Evolutionary conservation across 1,140 invertebrate species (phyloP).

Genomic region (Drosophila pseudoananassae): DNA sequence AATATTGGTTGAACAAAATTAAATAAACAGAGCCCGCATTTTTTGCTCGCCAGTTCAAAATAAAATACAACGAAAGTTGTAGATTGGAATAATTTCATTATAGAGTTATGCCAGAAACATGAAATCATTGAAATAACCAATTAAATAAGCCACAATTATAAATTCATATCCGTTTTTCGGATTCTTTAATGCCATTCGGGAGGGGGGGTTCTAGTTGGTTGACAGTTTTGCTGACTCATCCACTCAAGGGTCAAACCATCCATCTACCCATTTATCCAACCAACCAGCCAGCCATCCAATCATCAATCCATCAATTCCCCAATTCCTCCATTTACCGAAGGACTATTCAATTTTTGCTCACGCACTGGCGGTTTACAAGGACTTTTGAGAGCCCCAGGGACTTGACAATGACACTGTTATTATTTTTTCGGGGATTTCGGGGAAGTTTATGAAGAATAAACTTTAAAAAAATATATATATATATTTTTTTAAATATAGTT

Average conservation of each 20-base stretch:
- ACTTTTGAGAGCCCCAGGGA: conserved; percentile 21
- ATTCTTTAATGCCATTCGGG: too few relatives aligned
- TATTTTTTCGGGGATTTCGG: neutral
- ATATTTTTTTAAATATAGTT: too few relatives aligned
- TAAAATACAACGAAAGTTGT: too few relatives aligned
- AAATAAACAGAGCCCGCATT: neutral
- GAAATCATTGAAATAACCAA: neutral
- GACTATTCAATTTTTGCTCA: conserved; percentile 5
- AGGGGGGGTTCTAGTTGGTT: neutral
- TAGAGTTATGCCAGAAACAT: too few relatives aligned
- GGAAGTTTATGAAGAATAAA: too few relatives aligned
- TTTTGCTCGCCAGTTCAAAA: too few relatives aligned
- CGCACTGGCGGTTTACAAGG: conserved; percentile 28
- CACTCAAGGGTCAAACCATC: conserved; percentile 23
- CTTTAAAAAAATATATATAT: too few relatives aligned
- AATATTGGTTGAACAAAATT: conserved; percentile 4
- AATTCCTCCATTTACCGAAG: conserved; percentile 5
- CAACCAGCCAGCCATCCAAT: conserved; percentile 1
- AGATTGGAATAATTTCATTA: neutral
- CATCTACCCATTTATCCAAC: neutral
- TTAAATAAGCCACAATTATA: neutral
- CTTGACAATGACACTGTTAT: conserved; percentile 7
- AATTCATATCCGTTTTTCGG: neutral
- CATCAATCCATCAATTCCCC: neutral
- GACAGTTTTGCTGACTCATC: conserved; percentile 26